phyloP scores from a whole-genome alignment of 2,888 invertebrate genomes.

The Itoplectis maculator region DNA sequence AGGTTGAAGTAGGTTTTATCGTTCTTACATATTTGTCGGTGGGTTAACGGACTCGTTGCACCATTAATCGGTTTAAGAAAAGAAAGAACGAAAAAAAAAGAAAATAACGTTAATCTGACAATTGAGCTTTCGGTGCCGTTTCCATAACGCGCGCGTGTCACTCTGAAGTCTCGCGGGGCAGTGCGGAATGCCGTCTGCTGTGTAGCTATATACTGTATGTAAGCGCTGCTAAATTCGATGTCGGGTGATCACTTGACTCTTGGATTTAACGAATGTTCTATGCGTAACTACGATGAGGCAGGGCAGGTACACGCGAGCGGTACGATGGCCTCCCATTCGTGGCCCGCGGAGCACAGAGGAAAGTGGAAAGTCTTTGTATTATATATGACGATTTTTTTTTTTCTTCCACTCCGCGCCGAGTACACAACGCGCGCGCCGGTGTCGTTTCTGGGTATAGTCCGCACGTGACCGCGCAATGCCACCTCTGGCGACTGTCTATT shows the following conservation, averaged over 20 bases:
- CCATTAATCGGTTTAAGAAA: constrained; percentile 8
- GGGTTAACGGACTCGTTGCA: constrained; percentile 6
- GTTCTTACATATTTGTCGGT: constrained; percentile 17
- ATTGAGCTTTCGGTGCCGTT: constrained; percentile 18
- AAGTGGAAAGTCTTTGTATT: constrained; percentile 20
- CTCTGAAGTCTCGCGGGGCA: neutral
- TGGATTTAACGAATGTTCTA: constrained; percentile 2
- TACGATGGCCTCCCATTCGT: constrained; percentile 22
- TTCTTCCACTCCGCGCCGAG: constrained; percentile 2
- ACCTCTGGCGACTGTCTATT: too few relatives aligned
- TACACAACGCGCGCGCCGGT: neutral
- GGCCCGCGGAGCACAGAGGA: neutral
- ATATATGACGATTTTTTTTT: neutral
- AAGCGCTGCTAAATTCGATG: constrained; percentile 10
- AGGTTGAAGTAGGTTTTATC: neutral
- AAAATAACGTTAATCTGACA: constrained; percentile 15
- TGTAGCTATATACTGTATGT: neutral
- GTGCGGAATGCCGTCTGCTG: constrained; percentile 13
- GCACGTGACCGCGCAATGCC: neutral
- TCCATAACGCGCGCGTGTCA: constrained; percentile 28
- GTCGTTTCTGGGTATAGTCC: neutral
- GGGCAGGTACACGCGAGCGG: constrained; percentile 20
- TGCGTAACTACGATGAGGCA: constrained; percentile 24
- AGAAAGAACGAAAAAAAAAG: constrained; percentile 1
- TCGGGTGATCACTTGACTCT: constrained; percentile 27